Percentiles rank a stretch among this genome's conserved stretches.
Conservation (phyloP, 2,888 invertebrate genomes). For the Ichneumoninae sp. region DNA sequence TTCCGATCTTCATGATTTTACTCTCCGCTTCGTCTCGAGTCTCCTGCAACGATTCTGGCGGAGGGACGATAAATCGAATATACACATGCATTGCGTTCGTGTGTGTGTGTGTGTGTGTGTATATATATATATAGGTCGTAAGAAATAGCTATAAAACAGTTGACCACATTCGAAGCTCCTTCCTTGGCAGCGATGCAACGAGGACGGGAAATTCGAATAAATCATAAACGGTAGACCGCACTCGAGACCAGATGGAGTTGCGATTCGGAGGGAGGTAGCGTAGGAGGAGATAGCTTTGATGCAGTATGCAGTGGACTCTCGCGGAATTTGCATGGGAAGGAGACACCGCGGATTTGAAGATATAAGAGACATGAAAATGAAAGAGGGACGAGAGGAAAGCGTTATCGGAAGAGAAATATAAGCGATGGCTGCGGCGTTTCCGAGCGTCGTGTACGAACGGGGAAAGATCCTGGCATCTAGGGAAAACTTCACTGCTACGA, state of each 20-base stretch:
- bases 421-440: background rate
- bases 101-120: background rate
- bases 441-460: background rate
- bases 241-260: constrained; percentile 63
- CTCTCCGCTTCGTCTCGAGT: constrained; percentile 8
- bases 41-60: constrained; percentile 30
- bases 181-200: constrained; percentile 41
- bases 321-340: constrained; percentile 46
- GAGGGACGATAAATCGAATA: constrained; percentile 33
- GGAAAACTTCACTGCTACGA: constrained; percentile 3
- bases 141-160: background rate
- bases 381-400: background rate
- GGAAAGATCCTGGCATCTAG: background rate
- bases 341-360: constrained; percentile 21
- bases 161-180: constrained; percentile 8
- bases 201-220: constrained; percentile 55
- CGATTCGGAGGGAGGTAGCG: constrained; percentile 51
- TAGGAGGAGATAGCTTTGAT: constrained; percentile 20
- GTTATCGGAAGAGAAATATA: constrained; percentile 12
- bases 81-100: background rate
- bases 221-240: constrained; percentile 63
- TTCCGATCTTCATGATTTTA: constrained; percentile 24
- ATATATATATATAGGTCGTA: background rate
- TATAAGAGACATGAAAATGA: constrained; percentile 7
- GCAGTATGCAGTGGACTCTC: constrained; percentile 39